phyloP scores from a whole-genome alignment of 2,113 vertebrate genomes.

The Perca schrenkii region DNA sequence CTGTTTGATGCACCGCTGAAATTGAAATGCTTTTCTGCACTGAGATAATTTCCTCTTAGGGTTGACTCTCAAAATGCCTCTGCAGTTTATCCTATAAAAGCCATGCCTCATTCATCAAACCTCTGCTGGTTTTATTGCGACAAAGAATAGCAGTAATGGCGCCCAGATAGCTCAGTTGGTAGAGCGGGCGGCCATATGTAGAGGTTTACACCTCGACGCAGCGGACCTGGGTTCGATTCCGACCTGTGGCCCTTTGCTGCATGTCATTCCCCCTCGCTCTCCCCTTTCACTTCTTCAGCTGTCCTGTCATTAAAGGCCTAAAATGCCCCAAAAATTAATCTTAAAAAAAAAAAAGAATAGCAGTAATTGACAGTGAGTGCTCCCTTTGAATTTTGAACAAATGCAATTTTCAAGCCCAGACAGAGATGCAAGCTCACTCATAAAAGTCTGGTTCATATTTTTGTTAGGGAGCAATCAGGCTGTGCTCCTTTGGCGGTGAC shows the following conservation, averaged over 20 bases:
- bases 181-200: no score
- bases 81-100: conserved; percentile 41
- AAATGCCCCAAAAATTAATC: no score
- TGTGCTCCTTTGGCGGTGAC: conserved; percentile 35
- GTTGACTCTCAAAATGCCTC: background rate
- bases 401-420: conserved; percentile 8
- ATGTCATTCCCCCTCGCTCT: no score
- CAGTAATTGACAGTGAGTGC: conserved; percentile 24
- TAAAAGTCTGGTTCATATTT: conserved; percentile 23
- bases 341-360: no score
- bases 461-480: conserved; percentile 41
- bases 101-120: conserved; percentile 24
- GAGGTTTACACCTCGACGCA: no score
- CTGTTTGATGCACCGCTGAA: background rate
- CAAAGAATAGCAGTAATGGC: conserved; percentile 18
- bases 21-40: background rate
- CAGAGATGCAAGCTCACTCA: conserved; percentile 44
- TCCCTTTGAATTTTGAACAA: conserved; percentile 28
- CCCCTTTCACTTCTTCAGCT: no score
- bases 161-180: no score
- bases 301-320: no score
- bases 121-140: conserved; percentile 3
- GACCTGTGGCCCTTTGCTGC: no score
- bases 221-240: no score
- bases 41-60: conserved; percentile 3